Base-by-base conservation (phyloP, 2,888 invertebrate species). In the Caenorhabditis uteleia region DNA sequence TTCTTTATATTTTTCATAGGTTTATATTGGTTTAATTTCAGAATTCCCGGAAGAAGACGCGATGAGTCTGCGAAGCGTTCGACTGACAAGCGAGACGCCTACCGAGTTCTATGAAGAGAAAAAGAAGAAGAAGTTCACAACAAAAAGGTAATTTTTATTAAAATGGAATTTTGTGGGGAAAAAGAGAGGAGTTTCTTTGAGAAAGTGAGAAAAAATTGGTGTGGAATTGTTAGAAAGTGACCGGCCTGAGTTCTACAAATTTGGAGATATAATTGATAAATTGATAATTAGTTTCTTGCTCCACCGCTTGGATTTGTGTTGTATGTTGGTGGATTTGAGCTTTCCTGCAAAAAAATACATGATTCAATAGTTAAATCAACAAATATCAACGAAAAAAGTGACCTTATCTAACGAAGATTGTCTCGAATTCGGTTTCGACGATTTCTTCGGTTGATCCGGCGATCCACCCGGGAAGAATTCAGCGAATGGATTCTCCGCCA, bases 401-500 rank as follows among this genome's bases (percentile, higher is more conserved):
- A 50, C 62, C 62, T 62, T 56, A 36, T 62, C 62, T 16, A 62
- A 54, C 26, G 62, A 62, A 26, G 51, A 33, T 48, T 62, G 62
- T 20, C 56, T 45, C 26, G 62, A 51, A 20, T 55, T 60, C 20
- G 50, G 61, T 21, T 57, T 64, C 12, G 64, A 58, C 14, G 25
- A 12, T 36, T 44, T 57, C 26, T 50, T 40, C n/a, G 48, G 58
- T 26, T 46, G 55, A 48, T 62, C 62, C 0, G 62, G 62, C 12
- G 64, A 58, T 20, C 54, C 60, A 29, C 48, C 53, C 3, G 44
- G 55, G 66, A 71, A 78, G 8, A 76, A 71, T 33, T 60, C 75
- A 12, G 65, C 66, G 57, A 78, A 76, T 5, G 78, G 78, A 62
- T 78, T 78, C 33, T 69, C 70, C 8, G 66, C 72, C 21, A 74